These are phyloP conservation scores for Furnarius figulus DNA, from an alignment of 2,113 vertebrate species.

Conservation along the genomic window DNA sequence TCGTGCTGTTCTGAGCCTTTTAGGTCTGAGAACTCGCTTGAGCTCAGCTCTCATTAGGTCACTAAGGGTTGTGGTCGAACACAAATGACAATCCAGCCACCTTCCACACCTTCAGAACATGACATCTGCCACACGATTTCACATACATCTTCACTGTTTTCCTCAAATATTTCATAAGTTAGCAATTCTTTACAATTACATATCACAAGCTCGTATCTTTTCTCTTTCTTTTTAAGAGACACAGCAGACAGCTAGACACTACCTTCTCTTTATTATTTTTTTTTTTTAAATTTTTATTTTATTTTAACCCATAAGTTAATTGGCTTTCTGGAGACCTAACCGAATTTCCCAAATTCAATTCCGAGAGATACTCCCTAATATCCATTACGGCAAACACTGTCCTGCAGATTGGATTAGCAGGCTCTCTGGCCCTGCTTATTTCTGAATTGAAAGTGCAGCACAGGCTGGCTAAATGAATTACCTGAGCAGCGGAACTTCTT, in stretches of 20 bases:
- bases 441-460: slow-evolving; percentile 58
- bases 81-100: not conserved
- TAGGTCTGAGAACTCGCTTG: not conserved
- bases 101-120: not conserved
- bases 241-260: not conserved
- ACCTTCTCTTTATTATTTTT: not conserved
- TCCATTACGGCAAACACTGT: slow-evolving; percentile 73
- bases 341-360: slow-evolving; percentile 82
- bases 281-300: not conserved
- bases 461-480: slow-evolving; percentile 78
- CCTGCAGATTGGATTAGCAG: slow-evolving; percentile 78
- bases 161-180: not conserved
- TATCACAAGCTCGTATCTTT: not conserved
- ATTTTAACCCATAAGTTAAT: slow-evolving; percentile 76
- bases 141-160: not conserved
- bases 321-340: slow-evolving; percentile 79
- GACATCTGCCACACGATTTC: not conserved
- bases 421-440: slow-evolving; percentile 72
- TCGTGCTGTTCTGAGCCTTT: not conserved
- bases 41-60: not conserved
- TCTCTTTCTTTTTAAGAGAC: not conserved
- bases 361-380: slow-evolving; percentile 76
- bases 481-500: slow-evolving; percentile 99
- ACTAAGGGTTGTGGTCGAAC: not conserved
- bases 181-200: not conserved